phyloP scores from a whole-genome alignment of 2,797 vertebrate species.

The Melopsittacus undulatus region DNA sequence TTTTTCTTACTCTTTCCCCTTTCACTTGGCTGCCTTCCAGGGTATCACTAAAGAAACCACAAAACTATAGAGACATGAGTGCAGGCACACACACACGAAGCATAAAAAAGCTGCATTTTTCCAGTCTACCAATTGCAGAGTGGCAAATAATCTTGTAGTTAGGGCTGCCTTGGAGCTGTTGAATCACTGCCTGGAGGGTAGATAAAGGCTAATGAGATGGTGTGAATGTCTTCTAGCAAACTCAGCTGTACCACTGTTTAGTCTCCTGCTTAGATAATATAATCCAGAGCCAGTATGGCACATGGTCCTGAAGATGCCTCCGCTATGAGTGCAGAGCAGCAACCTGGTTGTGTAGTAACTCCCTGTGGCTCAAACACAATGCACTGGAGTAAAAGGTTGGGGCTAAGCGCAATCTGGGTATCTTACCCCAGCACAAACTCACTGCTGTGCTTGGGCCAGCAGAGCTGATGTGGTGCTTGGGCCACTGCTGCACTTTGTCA shows the following conservation, averaged over 20 bases:
- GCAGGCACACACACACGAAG: accelerated
- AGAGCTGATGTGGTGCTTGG: accelerated
- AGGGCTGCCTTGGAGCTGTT: neutral
- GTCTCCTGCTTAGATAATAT: neutral
- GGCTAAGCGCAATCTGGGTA: neutral
- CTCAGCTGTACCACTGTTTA: neutral
- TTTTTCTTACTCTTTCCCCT: conserved; percentile 11
- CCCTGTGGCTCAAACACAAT: neutral
- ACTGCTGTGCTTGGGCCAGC: neutral
- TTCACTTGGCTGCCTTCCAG: conserved; percentile 33
- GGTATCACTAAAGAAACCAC: conserved; percentile 13
- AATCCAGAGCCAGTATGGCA: neutral
- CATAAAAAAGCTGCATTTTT: neutral
- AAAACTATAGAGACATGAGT: neutral
- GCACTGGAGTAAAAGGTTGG: neutral
- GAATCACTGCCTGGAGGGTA: neutral
- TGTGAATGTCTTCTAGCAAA: neutral
- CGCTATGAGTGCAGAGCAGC: neutral
- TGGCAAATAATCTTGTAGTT: neutral
- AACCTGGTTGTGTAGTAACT: neutral
- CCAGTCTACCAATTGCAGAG: neutral
- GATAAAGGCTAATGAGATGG: neutral
- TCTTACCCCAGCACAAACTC: neutral
- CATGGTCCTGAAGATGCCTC: neutral
- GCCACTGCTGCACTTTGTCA: accelerated